Percentiles rank a stretch among this genome's conserved stretches.
These are phyloP conservation scores for Scrobipalpa costella DNA, from an alignment of 2,888 invertebrate genomes.

Conservation along the genomic window DNA sequence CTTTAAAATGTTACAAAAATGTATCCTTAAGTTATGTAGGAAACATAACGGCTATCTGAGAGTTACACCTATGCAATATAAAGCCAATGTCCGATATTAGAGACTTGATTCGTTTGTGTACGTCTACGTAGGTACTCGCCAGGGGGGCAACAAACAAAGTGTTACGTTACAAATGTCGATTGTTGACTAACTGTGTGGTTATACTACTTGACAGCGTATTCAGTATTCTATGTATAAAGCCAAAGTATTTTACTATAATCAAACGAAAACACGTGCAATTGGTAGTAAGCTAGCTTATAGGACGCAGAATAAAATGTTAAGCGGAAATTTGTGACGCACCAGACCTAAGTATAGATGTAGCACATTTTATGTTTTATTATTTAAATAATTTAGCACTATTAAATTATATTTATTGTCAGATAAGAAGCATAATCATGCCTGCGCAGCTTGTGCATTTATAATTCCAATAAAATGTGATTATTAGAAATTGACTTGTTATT, in stretches of 20 bases:
- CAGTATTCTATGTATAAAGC: constrained; percentile 18
- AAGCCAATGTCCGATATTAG: no score
- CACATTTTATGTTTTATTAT: constrained; percentile 57
- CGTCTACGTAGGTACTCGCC: no score
- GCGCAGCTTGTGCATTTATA: constrained; percentile 76
- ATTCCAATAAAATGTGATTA: constrained; percentile 79
- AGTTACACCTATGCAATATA: no score
- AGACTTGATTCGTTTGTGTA: no score
- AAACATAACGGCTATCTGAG: no score
- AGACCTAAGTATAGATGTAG: constrained; percentile 70
- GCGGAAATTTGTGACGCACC: constrained; percentile 66
- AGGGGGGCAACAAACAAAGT: background rate
- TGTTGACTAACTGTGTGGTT: background rate
- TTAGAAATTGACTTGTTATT: constrained; percentile 55
- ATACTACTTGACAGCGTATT: background rate
- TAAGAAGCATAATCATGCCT: constrained; percentile 65
- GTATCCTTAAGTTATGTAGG: no score
- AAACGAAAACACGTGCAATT: constrained; percentile 44
- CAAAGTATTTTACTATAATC: constrained; percentile 19
- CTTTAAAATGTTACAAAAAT: no score
- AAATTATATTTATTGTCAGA: constrained; percentile 71
- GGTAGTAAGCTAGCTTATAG: constrained; percentile 36
- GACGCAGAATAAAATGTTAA: constrained; percentile 50
- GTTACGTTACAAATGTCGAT: background rate
- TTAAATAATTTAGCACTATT: constrained; percentile 72